phyloP scores from a whole-genome alignment of 2,797 vertebrate genomes.

The Tenualosa ilisha region DNA sequence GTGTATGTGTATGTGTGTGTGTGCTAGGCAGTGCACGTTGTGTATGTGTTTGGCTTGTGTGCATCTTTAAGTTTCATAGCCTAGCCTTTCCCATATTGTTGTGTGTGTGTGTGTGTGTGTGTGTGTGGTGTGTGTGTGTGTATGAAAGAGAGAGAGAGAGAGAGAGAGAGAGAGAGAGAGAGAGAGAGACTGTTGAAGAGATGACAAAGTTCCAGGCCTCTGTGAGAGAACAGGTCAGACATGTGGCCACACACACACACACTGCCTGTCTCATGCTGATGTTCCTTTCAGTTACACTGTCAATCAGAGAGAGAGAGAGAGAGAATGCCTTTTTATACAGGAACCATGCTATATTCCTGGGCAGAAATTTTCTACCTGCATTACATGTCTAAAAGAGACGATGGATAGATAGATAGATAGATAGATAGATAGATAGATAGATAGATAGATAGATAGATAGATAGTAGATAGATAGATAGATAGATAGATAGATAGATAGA shows the following conservation, averaged over 20 bases:
- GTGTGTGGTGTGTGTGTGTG: constrained; percentile 65
- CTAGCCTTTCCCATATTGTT: background rate
- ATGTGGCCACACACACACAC: background rate
- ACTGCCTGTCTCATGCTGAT: background rate
- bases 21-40: too few relatives aligned
- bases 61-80: too few relatives aligned
- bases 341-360: too few relatives aligned
- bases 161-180: too few relatives aligned
- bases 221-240: background rate
- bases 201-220: background rate
- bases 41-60: too few relatives aligned
- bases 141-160: background rate
- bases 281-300: background rate
- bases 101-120: constrained; percentile 37
- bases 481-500: too few relatives aligned
- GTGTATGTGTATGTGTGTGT: background rate
- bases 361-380: too few relatives aligned
- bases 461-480: too few relatives aligned
- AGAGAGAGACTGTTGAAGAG: background rate
- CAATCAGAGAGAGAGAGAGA: constrained; percentile 64
- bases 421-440: too few relatives aligned
- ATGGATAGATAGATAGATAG: too few relatives aligned
- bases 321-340: constrained; percentile 48
- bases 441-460: too few relatives aligned
- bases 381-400: too few relatives aligned